Percentiles rank a stretch among this genome's conserved stretches.
These are phyloP conservation scores for Dryococelus australis DNA, from an alignment of 2,888 invertebrate genomes.

Conservation along the genomic window DNA sequence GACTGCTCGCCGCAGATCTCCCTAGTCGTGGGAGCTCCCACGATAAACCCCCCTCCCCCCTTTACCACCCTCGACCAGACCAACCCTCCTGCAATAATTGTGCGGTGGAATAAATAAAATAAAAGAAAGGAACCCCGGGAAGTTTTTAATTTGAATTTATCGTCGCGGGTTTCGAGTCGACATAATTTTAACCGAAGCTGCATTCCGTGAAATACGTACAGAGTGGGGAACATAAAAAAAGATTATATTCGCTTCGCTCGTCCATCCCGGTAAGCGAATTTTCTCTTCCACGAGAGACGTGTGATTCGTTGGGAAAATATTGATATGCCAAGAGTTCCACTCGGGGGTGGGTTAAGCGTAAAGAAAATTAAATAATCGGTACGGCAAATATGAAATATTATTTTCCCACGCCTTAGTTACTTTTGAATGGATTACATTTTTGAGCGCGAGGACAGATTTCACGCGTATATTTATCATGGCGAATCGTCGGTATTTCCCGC, in stretches of 20 bases:
- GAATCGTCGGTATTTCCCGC: neutral
- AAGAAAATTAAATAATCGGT: neutral
- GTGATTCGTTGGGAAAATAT: neutral
- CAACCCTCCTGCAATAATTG: neutral
- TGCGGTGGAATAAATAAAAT: neutral
- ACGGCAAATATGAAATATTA: neutral
- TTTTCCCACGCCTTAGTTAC: neutral
- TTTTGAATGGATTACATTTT: conserved; percentile 6
- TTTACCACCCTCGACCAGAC: neutral
- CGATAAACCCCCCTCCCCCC: too few relatives aligned
- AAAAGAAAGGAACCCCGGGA: neutral
- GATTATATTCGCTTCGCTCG: neutral
- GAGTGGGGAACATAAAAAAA: too few relatives aligned
- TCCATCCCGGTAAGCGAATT: neutral
- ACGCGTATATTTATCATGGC: neutral
- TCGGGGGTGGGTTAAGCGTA: neutral
- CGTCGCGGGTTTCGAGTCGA: neutral
- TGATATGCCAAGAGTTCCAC: neutral
- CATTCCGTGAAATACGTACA: neutral
- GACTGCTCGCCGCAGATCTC: neutral
- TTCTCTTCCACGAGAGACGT: neutral
- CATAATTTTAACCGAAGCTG: neutral
- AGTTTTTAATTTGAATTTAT: neutral
- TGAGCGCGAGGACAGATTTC: neutral
- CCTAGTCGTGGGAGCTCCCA: neutral